Percentiles rank a stretch among this genome's conserved stretches.
Conservation (phyloP, 2,113 vertebrate genomes). For the Chloropsis cyanopogon region DNA sequence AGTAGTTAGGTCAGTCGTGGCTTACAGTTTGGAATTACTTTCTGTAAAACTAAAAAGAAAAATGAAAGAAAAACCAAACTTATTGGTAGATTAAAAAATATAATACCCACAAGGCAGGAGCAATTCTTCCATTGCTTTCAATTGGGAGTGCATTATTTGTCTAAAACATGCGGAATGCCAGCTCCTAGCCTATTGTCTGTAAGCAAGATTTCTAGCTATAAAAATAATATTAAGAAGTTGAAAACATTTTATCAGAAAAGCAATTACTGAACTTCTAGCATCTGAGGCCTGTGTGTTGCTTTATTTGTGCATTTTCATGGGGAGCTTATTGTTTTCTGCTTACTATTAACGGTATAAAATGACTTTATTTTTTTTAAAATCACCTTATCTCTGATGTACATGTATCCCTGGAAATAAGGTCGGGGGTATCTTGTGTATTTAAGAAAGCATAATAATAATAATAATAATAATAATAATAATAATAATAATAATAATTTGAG, state of each 20-base stretch:
- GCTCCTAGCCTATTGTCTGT: constrained; percentile 29
- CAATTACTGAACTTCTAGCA: neutral
- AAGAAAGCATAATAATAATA: neutral
- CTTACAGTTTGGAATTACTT: constrained; percentile 76
- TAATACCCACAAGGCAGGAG: constrained; percentile 29
- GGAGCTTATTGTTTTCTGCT: constrained; percentile 11
- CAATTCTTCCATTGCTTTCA: neutral
- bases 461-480: neutral
- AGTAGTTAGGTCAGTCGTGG: constrained; percentile 78
- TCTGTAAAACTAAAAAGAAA: constrained; percentile 60
- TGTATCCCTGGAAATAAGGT: constrained; percentile 11
- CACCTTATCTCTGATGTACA: constrained; percentile 51
- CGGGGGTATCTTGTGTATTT: neutral
- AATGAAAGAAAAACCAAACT: constrained; percentile 34
- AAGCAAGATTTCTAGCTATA: constrained; percentile 16
- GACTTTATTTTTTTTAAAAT: neutral
- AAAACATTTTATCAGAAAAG: constrained; percentile 45
- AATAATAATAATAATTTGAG: neutral
- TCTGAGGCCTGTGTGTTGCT: neutral
- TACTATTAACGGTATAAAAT: constrained; percentile 26
- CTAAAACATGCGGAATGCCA: constrained; percentile 38
- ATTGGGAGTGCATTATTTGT: constrained; percentile 58
- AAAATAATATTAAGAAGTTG: constrained; percentile 8
- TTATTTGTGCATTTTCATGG: constrained; percentile 9
- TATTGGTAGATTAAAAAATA: constrained; percentile 61